These are phyloP conservation scores for Pentalonia nigronervosa DNA, from an alignment of 1,140 invertebrate species.

Conservation along the genomic window DNA sequence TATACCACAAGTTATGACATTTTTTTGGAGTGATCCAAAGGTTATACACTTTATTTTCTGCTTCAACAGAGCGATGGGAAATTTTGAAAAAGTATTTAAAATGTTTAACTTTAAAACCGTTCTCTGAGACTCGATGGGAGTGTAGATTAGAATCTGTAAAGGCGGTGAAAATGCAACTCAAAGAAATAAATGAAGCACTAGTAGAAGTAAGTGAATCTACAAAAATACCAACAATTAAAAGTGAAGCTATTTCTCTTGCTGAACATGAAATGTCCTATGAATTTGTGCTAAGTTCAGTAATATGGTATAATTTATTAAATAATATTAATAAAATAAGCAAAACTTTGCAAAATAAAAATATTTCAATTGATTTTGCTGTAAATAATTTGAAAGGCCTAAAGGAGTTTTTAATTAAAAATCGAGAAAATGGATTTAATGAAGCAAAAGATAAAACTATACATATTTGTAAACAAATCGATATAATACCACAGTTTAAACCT, in stretches of 20 bases:
- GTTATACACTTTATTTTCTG: not conserved
- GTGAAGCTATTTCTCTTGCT: slow-evolving; percentile 5
- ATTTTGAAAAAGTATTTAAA: slow-evolving; percentile 20
- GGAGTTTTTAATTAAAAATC: not conserved
- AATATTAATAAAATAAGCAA: not conserved
- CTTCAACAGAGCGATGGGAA: slow-evolving; percentile 9
- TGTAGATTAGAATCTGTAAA: slow-evolving; percentile 14
- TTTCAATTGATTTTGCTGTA: slow-evolving; percentile 40
- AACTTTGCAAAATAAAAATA: slow-evolving; percentile 1
- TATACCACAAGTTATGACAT: not conserved
- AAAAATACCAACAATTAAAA: slow-evolving; percentile 19
- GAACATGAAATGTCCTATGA: slow-evolving; percentile 30
- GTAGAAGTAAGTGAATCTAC: not conserved
- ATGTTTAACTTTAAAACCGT: slow-evolving; percentile 6
- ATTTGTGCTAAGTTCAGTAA: slow-evolving; percentile 31
- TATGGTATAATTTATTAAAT: slow-evolving; percentile 43
- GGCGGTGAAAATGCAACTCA: slow-evolving; percentile 1
- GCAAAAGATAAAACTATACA: not conserved
- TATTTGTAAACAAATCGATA: not conserved
- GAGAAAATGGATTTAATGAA: slow-evolving; percentile 1
- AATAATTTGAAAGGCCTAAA: not conserved
- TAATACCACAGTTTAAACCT: not conserved
- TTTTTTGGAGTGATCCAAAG: slow-evolving; percentile 31
- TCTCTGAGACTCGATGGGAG: slow-evolving; percentile 24
- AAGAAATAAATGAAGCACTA: not conserved